Conservation (phyloP, 2,797 vertebrate genomes). For the Falco columbarius region DNA sequence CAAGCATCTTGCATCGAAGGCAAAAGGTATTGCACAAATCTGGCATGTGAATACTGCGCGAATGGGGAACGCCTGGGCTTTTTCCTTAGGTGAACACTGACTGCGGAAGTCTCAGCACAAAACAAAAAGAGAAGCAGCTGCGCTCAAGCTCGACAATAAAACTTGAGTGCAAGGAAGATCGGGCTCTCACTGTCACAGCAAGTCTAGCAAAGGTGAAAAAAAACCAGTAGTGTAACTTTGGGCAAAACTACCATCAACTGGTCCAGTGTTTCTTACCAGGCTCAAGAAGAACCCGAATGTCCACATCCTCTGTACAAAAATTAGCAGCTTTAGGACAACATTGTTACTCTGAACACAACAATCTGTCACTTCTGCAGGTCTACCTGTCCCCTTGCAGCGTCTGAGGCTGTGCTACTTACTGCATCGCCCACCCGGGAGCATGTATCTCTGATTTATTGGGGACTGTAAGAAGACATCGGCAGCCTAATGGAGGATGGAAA, state of each 20-base stretch:
- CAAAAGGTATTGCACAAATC: slow-evolving; percentile 62
- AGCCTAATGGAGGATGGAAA: slow-evolving; percentile 34
- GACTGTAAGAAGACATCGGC: not conserved
- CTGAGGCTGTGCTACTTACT: not conserved
- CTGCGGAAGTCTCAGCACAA: not conserved
- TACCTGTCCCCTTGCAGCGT: not conserved
- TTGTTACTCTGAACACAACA: not conserved
- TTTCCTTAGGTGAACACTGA: not conserved
- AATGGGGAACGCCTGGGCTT: slow-evolving; percentile 43
- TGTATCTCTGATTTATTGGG: not conserved
- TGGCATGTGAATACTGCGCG: slow-evolving; percentile 67
- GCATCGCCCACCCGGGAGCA: not conserved
- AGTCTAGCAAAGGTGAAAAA: not conserved
- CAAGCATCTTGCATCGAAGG: slow-evolving; percentile 33
- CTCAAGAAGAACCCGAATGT: slow-evolving; percentile 29
- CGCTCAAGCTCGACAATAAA: not conserved
- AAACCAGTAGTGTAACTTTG: slow-evolving; percentile 3
- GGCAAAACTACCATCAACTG: slow-evolving; percentile 30
- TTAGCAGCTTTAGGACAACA: slow-evolving; percentile 66
- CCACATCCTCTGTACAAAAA: slow-evolving; percentile 49
- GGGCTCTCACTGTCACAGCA: not conserved
- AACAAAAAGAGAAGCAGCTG: not conserved
- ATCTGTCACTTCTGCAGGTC: slow-evolving; percentile 1
- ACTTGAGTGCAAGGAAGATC: slow-evolving; percentile 7
- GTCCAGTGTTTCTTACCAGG: slow-evolving; percentile 66